phyloP scores from a whole-genome alignment of 2,113 vertebrate species.

The Pituophis catenifer region DNA sequence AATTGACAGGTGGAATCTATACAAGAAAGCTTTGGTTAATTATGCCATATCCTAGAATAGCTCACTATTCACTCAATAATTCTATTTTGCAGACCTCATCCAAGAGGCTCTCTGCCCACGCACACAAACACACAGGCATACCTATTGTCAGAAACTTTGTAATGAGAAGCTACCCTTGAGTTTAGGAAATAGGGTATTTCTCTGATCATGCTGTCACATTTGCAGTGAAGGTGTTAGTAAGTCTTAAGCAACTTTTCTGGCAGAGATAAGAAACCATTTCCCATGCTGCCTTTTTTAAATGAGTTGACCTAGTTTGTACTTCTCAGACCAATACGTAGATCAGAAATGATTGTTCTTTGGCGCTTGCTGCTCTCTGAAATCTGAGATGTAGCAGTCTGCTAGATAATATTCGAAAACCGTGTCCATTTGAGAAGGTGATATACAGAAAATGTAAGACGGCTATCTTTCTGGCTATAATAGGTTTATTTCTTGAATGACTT shows the following conservation, averaged over 20 bases:
- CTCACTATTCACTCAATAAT: background rate
- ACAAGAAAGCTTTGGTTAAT: constrained; percentile 11
- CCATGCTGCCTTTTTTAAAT: background rate
- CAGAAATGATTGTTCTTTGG: background rate
- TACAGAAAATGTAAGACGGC: background rate
- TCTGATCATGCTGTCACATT: background rate
- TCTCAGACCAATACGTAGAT: background rate
- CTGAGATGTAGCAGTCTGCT: background rate
- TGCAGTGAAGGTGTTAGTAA: background rate
- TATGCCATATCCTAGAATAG: constrained; percentile 9
- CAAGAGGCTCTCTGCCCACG: background rate
- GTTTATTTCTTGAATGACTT: background rate
- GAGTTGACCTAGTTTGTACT: background rate
- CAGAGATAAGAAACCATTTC: no score
- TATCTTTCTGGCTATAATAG: background rate
- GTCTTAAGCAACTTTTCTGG: background rate
- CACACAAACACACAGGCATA: background rate
- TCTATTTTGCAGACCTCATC: background rate
- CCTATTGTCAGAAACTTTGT: background rate
- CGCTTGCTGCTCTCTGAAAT: background rate
- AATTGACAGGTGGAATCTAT: constrained; percentile 34
- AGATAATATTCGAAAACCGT: background rate
- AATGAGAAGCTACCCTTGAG: background rate
- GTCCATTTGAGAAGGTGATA: background rate
- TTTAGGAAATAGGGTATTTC: background rate